Evolutionary conservation across 2,888 invertebrate genomes (phyloP).

Genomic region (Heliconius ethilla): DNA sequence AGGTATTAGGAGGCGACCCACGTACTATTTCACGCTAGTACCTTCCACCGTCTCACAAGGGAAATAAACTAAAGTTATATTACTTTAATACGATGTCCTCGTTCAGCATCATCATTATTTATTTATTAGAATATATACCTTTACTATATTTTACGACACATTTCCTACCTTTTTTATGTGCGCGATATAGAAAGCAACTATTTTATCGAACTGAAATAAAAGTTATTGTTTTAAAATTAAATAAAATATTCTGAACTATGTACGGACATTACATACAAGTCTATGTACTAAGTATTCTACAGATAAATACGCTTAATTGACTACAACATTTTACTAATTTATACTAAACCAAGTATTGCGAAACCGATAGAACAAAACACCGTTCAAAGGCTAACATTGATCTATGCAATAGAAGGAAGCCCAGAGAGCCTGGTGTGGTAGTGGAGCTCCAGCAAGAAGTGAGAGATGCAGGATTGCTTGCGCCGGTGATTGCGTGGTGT

Average conservation of each 20-base stretch:
- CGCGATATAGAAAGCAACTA: no score
- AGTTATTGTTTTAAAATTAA: no score
- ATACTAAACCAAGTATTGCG: no score
- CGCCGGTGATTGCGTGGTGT: constrained; percentile 86
- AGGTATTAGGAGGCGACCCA: neutral
- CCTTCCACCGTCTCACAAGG: constrained; percentile 8
- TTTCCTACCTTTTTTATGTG: no score
- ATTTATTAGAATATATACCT: neutral
- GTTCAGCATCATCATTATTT: neutral
- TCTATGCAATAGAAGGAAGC: constrained; percentile 70
- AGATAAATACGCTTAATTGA: no score
- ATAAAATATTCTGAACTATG: no score
- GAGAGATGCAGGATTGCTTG: constrained; percentile 85
- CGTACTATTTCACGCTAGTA: constrained; percentile 6
- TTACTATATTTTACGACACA: neutral
- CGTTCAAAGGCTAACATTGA: neutral
- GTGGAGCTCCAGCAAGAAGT: constrained; percentile 72
- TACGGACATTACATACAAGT: no score
- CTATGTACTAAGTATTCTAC: no score
- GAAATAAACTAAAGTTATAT: constrained; percentile 8
- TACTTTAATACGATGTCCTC: neutral
- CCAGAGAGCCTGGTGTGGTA: constrained; percentile 77
- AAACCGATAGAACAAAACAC: no score
- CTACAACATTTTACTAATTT: no score
- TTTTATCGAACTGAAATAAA: no score